Conservation (phyloP, 64 coral and sea anemone genomes). For the Montipora capricornis region DNA sequence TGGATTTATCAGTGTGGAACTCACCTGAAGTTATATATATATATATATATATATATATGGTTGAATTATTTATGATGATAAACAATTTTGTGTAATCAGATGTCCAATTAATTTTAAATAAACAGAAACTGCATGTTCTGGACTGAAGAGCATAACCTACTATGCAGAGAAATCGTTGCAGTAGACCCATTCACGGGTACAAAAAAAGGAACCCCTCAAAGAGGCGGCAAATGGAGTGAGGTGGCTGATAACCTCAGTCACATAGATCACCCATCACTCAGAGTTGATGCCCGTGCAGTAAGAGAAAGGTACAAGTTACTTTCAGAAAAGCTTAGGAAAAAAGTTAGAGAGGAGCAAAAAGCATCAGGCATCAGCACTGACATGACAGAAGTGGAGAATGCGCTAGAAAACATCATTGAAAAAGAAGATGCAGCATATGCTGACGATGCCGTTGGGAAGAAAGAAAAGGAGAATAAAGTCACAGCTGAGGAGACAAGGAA, state of each 20-base stretch:
- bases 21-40: too few species aligned
- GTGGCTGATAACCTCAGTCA: slow-evolving; percentile 46
- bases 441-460: not conserved
- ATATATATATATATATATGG: too few species aligned
- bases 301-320: slow-evolving; percentile 55
- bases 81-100: too few species aligned
- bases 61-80: too few species aligned
- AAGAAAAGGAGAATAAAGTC: slow-evolving; percentile 36
- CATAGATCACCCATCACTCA: slow-evolving; percentile 31
- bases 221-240: slow-evolving; percentile 57
- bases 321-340: slow-evolving; percentile 58
- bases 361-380: not conserved
- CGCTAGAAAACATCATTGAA: slow-evolving; percentile 47
- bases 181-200: slow-evolving; percentile 56
- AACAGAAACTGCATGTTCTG: not conserved
- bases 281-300: not conserved
- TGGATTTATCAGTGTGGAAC: too few species aligned
- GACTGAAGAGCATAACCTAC: slow-evolving; percentile 56
- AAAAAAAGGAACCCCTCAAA: slow-evolving; percentile 57
- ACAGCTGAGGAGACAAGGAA: slow-evolving; percentile 42
- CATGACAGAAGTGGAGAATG: slow-evolving; percentile 39
- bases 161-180: slow-evolving; percentile 56
- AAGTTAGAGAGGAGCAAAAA: slow-evolving; percentile 25
- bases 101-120: too few species aligned
- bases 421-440: slow-evolving; percentile 36